Conservation (phyloP, 2,113 vertebrate genomes). For the Cyphomyrus discorhynchus region DNA sequence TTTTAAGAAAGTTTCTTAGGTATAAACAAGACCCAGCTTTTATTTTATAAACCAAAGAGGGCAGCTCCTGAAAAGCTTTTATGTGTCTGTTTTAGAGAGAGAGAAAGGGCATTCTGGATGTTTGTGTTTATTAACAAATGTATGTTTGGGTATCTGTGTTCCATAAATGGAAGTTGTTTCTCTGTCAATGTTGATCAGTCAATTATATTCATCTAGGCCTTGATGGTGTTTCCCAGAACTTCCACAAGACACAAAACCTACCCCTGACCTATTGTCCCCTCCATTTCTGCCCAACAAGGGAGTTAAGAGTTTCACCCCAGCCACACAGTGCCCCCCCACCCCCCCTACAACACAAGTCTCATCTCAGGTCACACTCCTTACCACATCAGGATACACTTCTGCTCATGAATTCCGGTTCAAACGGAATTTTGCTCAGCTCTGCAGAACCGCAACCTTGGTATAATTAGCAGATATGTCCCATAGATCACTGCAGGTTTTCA, state of each 20-base stretch:
- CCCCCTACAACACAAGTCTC: neutral
- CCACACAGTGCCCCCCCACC: neutral
- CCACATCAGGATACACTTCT: constrained; percentile 31
- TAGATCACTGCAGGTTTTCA: constrained; percentile 14
- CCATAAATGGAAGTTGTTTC: neutral
- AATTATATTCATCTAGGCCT: neutral
- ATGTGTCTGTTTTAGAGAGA: neutral
- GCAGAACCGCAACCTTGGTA: constrained; percentile 24
- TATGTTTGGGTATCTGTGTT: neutral
- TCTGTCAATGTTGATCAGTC: neutral
- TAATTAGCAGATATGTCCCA: constrained; percentile 21
- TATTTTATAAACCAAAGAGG: neutral
- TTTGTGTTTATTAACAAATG: neutral
- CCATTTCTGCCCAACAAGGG: neutral
- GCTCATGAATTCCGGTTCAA: constrained; percentile 30
- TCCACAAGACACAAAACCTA: neutral
- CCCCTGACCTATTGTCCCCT: neutral
- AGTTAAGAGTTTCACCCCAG: constrained; percentile 15
- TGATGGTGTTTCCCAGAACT: neutral
- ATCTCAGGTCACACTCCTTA: constrained; percentile 13
- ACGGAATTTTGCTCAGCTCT: constrained; percentile 29
- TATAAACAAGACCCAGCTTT: neutral
- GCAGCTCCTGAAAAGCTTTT: neutral
- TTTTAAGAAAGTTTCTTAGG: neutral
- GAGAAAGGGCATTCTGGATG: neutral